These are phyloP conservation scores for Spea multiplicata DNA, from an alignment of 2,113 vertebrate species.

Conservation along the genomic window DNA sequence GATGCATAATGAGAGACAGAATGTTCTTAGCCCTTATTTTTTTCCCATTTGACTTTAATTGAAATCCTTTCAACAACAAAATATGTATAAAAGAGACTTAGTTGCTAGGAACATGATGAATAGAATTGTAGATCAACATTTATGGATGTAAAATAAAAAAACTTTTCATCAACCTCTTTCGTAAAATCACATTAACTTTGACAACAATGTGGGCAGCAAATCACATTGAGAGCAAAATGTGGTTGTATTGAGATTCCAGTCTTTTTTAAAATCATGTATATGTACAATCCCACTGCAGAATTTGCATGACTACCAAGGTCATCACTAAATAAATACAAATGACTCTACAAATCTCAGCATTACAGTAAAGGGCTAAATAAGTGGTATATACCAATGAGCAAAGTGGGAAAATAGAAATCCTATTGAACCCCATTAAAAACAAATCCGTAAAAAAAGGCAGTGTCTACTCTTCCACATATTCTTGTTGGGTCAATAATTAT, in stretches of 20 bases:
- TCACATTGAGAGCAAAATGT: conserved; percentile 6
- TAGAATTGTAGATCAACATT: conserved; percentile 12
- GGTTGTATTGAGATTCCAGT: not conserved
- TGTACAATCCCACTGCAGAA: conserved; percentile 3
- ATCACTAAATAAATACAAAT: conserved; percentile 6
- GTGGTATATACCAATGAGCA: not conserved
- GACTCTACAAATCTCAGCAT: not conserved
- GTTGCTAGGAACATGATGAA: not conserved
- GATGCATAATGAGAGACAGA: conserved; percentile 17
- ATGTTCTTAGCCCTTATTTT: conserved; percentile 6
- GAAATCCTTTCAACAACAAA: conserved; percentile 19
- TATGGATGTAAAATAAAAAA: conserved; percentile 12
- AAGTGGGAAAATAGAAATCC: too few relatives aligned
- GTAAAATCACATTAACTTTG: conserved; percentile 8
- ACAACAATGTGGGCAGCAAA: conserved; percentile 33
- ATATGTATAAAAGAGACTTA: conserved; percentile 6
- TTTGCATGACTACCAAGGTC: conserved; percentile 17
- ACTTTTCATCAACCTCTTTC: conserved; percentile 6
- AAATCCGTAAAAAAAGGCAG: too few relatives aligned
- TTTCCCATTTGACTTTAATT: conserved; percentile 16
- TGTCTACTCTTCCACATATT: too few relatives aligned
- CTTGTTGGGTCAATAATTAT: too few relatives aligned
- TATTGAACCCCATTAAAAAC: too few relatives aligned
- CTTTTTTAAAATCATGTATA: conserved; percentile 5
- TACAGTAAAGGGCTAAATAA: not conserved